Percentiles rank a stretch among this genome's conserved stretches.
Conservation (phyloP, 2,113 vertebrate genomes). For the chimpanzee (Pan troglodytes) region NHGRI_mPanTro3-v2.1_pri NC_086015.1:113971501-113972000, state of each 20-base stretch:
- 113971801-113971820: slow-evolving; percentile 11
- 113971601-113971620: background rate
- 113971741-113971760: background rate
- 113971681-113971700: slow-evolving; percentile 16
- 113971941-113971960: background rate
- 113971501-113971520: background rate
- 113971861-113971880: background rate
- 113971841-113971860: background rate
- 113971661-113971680: background rate
- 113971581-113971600: background rate
- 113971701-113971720: slow-evolving; percentile 54
- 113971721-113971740: slow-evolving; percentile 34
- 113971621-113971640: background rate
- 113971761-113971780: background rate
- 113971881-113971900: background rate
- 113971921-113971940: background rate
- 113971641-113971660: background rate
- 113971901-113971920: slow-evolving; percentile 9
- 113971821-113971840: background rate
- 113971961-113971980: background rate
- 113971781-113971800: background rate
- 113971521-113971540: background rate
- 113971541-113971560: background rate
- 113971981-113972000: too few species aligned
- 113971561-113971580: background rate